These are phyloP conservation scores for Physella acuta DNA, from an alignment of 1,140 invertebrate genomes.

Conservation along the genomic window DNA sequence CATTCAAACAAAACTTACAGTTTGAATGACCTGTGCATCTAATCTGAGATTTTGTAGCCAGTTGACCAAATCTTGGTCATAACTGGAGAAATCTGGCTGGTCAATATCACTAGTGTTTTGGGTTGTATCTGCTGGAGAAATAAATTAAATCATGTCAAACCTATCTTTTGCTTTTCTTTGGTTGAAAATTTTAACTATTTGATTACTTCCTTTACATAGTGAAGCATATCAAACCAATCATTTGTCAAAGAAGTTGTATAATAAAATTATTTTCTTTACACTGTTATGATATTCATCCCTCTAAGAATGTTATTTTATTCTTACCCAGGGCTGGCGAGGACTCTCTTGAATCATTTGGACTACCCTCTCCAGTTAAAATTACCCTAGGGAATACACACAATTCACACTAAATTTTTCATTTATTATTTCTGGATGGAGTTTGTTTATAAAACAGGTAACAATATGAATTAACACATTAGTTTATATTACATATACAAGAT, in stretches of 20 bases:
- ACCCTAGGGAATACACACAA: conserved; percentile 10
- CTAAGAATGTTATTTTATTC: too few species aligned
- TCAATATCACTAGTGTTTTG: not conserved
- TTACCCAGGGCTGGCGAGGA: conserved; percentile 15
- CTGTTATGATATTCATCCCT: too few species aligned
- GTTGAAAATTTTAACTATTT: not conserved
- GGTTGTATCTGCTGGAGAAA: not conserved
- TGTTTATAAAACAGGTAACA: too few species aligned
- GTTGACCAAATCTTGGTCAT: conserved; percentile 4
- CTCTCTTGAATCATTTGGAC: conserved; percentile 11
- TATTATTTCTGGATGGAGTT: too few species aligned
- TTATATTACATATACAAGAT: too few species aligned
- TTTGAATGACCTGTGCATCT: not conserved
- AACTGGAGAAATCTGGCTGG: not conserved
- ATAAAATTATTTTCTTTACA: too few species aligned
- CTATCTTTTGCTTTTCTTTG: not conserved
- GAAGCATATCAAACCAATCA: not conserved
- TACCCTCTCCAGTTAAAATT: conserved; percentile 21
- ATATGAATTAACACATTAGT: too few species aligned
- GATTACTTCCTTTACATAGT: not conserved
- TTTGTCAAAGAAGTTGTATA: too few species aligned
- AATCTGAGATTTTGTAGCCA: not conserved
- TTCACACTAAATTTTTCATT: too few species aligned
- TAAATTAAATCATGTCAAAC: not conserved
- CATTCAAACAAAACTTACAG: too few species aligned